These are phyloP conservation scores for Ylistrum balloti DNA, from an alignment of 1,140 invertebrate genomes.

Conservation along the genomic window DNA sequence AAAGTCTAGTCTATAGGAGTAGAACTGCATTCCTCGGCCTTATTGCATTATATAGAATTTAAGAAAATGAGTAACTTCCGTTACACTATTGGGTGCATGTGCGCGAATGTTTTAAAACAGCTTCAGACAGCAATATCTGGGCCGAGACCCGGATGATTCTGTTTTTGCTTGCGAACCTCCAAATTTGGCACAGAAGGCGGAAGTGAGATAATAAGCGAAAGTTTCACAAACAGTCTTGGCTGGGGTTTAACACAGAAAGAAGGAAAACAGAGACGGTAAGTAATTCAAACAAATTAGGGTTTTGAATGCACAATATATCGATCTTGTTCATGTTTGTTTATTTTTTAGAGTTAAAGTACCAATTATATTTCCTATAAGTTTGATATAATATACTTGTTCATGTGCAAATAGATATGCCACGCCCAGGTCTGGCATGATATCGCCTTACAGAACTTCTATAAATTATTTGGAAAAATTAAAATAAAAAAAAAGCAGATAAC, in stretches of 20 bases:
- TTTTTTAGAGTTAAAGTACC: too few relatives aligned
- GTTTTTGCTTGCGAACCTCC: constrained; percentile 1
- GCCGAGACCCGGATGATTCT: not conserved
- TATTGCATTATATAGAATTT: not conserved
- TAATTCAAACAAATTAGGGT: not conserved
- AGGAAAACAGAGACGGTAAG: not conserved
- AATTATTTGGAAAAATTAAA: too few relatives aligned
- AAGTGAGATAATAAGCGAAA: constrained; percentile 28
- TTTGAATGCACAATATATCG: too few relatives aligned
- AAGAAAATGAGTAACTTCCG: not conserved
- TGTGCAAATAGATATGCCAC: too few relatives aligned
- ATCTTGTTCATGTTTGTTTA: too few relatives aligned
- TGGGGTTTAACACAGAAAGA: not conserved
- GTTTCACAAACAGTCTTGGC: constrained; percentile 31
- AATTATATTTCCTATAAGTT: too few relatives aligned
- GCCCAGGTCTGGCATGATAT: too few relatives aligned
- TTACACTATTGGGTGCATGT: not conserved
- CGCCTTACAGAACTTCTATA: too few relatives aligned
- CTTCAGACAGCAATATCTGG: not conserved
- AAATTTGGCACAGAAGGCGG: constrained; percentile 37
- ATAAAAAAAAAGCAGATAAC: too few relatives aligned
- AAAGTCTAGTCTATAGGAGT: not conserved
- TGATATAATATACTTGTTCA: too few relatives aligned
- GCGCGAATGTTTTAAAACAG: not conserved
- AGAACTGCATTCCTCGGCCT: too few relatives aligned